Base-by-base conservation (phyloP, 2,888 invertebrate genomes). In the Hyposoter dolosus region DNA sequence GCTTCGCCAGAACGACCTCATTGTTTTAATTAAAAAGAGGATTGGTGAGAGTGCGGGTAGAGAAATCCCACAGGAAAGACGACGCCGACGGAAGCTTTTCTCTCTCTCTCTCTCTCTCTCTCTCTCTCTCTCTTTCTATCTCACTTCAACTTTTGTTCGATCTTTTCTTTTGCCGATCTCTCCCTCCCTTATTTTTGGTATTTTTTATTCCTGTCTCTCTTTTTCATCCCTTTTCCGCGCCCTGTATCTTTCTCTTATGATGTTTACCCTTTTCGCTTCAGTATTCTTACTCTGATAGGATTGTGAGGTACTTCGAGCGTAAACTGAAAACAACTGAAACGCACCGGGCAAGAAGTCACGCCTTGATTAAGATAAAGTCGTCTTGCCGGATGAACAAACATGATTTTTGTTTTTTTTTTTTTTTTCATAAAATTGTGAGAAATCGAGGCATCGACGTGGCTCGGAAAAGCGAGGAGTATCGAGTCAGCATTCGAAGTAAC, bases 1-100 rank as follows among this genome's bases (percentile, higher is more conserved):
- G 86, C 83, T 87, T 86, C 87, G 84, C 88, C 82, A 84, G 84
- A 89, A 89, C 89, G 87, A 90, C 92, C 92, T 93, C 92, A 93
- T 93, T 93, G 92, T 92, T 93, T 94, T 93, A 93, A 94, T 93
- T 93, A 93, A 93, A 92, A 92, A 87, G 86, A 85, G 83, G 90
- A 87, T 88, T 84, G 89, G 86, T 80, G 85, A 71, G 86, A 76
- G 84, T 75, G 87, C 84, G 89, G 88, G 86, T 75, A 77, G 86
- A 78, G 87, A 82, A 89, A 89, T 87, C 89, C 89, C 89, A 77
- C 89, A 88, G 89, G 89, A 90, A 89, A 89, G 90, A 89, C 88
- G 90, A 88, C 83, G 82, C 66, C 77, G 76, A 74, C 69, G 81
- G 56, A 82, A 80, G 76, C 79, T 28, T 68, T 50, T 43, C 79